Evolutionary conservation across 2,113 vertebrate species (phyloP), one percentile per base, ranked within the genome.

Genomic region (Ptyas mucosa): DNA sequence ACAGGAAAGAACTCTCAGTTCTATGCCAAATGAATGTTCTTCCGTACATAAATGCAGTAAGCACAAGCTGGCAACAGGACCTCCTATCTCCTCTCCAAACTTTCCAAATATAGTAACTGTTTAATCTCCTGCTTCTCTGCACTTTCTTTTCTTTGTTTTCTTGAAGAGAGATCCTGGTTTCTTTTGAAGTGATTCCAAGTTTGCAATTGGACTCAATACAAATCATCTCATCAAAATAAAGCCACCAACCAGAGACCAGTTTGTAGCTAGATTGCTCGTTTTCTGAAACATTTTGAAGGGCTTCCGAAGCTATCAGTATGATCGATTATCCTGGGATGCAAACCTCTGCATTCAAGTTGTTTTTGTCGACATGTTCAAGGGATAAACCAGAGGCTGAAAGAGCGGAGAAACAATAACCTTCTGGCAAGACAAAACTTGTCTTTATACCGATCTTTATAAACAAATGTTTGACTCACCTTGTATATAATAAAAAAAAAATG

Each of bases 171-270:
- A 64, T 64, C 29, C n/a, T 90, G 49, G 34, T 12, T 24, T 87
- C 81, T 81, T 93, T 53, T 93, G 81, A 64, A 90, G 88, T 58
- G 20, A 43, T 90, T 93, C 88, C 46, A 90, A 86, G 81, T 81
- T 90, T n/a, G 46, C 52, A 53, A 87, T 26, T 75, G 86, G 39
- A 90, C 49, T 87, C 8, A 87, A 29, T 23, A 53, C 43, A 46
- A 5, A 15, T n/a, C 21, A 39, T 61, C 92, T 53, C 55, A 46
- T 53, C 55, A 90, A 34, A 87, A 93, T 43, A 89, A 24, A 8
- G n/a, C 46, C 55, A 53, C 8, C 23, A 90, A n/a, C n/a, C 12
- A n/a, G 20, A 90, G 88, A 87, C 49, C 12, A 29, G 75, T 61
- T 61, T 85, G 20, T 29, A 12, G 29, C 54, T 15, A 21, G 81